Evolutionary conservation across 2,888 invertebrate genomes (phyloP).

Genomic region (Ctenicera cuprea): DNA sequence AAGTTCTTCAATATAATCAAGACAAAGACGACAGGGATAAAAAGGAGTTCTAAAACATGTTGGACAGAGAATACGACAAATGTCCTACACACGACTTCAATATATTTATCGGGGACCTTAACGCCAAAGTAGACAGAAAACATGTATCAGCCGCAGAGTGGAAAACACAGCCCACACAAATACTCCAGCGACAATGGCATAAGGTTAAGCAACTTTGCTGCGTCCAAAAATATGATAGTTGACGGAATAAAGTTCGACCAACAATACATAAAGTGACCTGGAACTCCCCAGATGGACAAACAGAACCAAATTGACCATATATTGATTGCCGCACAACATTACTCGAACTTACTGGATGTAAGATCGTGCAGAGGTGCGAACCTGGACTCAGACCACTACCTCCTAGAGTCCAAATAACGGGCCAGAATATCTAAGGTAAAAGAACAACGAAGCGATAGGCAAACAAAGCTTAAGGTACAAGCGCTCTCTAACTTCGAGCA

Average conservation of each 20-base stretch:
- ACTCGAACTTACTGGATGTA: not conserved
- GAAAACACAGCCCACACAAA: constrained; percentile 6
- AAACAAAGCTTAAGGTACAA: constrained; percentile 5
- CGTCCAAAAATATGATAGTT: constrained; percentile 3
- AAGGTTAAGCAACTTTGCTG: constrained; percentile 3
- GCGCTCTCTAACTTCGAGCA: not conserved
- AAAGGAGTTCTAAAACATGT: no score
- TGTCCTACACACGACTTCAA: no score
- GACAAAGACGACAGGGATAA: no score
- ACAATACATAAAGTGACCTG: constrained; percentile 5
- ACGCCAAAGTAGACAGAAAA: no score
- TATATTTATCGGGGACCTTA: no score
- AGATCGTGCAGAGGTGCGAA: not conserved
- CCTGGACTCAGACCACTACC: not conserved
- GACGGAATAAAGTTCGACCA: not conserved
- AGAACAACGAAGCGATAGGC: not conserved
- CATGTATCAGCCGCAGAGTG: not conserved
- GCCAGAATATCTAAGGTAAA: constrained; percentile 1
- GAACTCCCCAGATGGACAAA: not conserved
- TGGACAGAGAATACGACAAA: no score
- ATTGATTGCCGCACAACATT: constrained; percentile 7
- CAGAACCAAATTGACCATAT: constrained; percentile 14
- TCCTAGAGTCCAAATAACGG: not conserved
- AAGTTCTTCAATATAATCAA: not conserved
- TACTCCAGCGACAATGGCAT: not conserved